Evolutionary conservation across 2,113 vertebrate genomes (phyloP).

Genomic region (Mustela nigripes): DNA sequence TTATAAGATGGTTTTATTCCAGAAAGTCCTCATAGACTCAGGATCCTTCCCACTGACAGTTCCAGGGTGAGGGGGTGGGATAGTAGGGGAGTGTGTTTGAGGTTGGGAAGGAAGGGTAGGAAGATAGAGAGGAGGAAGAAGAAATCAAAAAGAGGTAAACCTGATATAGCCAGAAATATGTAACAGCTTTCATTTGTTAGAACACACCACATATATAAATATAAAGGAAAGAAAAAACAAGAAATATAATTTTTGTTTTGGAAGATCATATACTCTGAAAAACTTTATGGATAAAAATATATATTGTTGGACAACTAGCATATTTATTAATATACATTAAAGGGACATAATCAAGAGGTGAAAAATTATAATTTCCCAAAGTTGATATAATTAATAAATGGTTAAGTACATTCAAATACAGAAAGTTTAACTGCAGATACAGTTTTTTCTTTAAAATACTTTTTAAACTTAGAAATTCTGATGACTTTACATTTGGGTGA

Average conservation of each 20-base stretch:
- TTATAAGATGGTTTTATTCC: not conserved
- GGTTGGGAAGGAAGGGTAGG: not conserved
- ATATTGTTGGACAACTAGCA: not conserved
- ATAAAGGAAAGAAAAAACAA: not conserved
- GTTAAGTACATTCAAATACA: not conserved
- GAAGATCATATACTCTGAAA: not conserved
- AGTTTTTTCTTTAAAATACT: not conserved
- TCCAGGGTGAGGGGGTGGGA: not conserved
- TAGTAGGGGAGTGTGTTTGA: rapidly evolving
- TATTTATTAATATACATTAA: not conserved
- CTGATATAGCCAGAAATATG: not conserved
- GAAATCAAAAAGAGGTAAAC: not conserved
- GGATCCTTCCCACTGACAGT: not conserved
- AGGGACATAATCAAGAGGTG: not conserved
- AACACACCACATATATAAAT: not conserved
- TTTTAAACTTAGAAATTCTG: not conserved
- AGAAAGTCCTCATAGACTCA: not conserved
- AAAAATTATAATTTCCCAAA: not conserved
- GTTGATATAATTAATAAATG: not conserved
- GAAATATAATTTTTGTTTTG: not conserved
- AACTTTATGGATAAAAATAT: not conserved
- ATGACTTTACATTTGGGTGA: not conserved
- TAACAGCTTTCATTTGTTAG: not conserved
- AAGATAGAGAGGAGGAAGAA: not conserved
- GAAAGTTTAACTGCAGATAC: not conserved